Evolutionary conservation across 2,888 invertebrate genomes (phyloP).

Genomic region (Perizoma flavofasciatum): DNA sequence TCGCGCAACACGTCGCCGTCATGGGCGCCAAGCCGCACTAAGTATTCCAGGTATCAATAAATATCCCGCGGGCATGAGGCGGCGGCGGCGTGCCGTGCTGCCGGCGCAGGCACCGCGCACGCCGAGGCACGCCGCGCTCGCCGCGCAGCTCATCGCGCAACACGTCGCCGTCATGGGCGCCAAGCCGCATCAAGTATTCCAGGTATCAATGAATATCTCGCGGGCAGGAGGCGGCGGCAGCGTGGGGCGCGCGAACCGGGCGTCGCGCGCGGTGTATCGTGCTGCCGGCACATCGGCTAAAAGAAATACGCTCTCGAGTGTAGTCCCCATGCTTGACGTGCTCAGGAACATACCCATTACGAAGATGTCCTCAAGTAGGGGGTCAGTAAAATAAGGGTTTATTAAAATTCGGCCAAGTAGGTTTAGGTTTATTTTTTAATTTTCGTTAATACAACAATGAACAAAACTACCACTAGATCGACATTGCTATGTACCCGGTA

Average conservation of each 20-base stretch:
- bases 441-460: no score
- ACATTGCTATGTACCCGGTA: no score
- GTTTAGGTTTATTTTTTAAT: no score
- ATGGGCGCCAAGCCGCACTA: slow-evolving; percentile 86
- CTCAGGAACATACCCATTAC: no score
- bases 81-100: slow-evolving; percentile 85
- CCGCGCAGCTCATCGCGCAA: slow-evolving; percentile 92
- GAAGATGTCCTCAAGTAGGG: no score
- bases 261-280: slow-evolving; percentile 84
- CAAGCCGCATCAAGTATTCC: slow-evolving; percentile 86
- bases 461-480: no score
- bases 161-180: slow-evolving; percentile 88
- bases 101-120: slow-evolving; percentile 56
- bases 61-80: slow-evolving; percentile 83
- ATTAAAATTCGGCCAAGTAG: no score
- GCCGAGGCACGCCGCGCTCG: slow-evolving; percentile 89
- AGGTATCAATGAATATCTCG: slow-evolving; percentile 69
- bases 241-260: slow-evolving; percentile 86
- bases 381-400: no score
- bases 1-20: slow-evolving; percentile 90
- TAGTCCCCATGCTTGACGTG: no score
- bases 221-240: slow-evolving; percentile 85
- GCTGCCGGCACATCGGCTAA: slow-evolving; percentile 53
- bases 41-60: slow-evolving; percentile 77
- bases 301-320: no score